A percentile compares a stretch with the other conserved stretches of the same genome.
phyloP scores from a whole-genome alignment of 2,888 invertebrate species.

The Watsonalla binaria region DNA sequence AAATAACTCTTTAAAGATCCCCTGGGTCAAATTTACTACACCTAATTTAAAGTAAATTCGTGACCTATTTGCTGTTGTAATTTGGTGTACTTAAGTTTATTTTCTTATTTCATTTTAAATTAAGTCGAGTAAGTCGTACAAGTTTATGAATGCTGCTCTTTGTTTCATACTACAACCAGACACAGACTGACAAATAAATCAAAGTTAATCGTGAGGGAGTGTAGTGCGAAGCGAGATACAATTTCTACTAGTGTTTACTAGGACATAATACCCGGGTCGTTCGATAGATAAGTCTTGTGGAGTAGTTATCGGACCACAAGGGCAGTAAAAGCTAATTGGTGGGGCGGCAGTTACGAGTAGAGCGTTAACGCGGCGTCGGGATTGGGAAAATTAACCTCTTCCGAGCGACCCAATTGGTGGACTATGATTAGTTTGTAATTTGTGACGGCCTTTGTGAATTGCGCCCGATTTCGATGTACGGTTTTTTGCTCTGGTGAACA shows the following conservation, averaged over 20 bases:
- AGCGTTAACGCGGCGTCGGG: slow-evolving; percentile 52
- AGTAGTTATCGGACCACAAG: slow-evolving; percentile 69
- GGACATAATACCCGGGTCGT: slow-evolving; percentile 50
- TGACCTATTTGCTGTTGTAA: too few relatives aligned
- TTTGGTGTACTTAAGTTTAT: too few relatives aligned
- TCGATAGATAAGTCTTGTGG: slow-evolving; percentile 64
- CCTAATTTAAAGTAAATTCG: too few relatives aligned
- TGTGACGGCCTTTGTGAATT: slow-evolving; percentile 46
- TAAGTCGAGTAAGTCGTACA: too few relatives aligned
- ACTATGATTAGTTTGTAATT: slow-evolving; percentile 71
- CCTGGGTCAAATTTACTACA: too few relatives aligned
- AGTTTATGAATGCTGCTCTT: too few relatives aligned
- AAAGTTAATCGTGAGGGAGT: neutral
- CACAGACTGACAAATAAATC: neutral
- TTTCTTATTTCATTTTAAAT: too few relatives aligned
- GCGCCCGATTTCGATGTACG: slow-evolving; percentile 30
- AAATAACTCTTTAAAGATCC: too few relatives aligned
- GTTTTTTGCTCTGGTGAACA: slow-evolving; percentile 29
- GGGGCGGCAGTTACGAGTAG: slow-evolving; percentile 55
- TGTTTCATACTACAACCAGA: neutral
- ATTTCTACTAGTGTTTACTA: slow-evolving; percentile 46
- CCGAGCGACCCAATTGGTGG: slow-evolving; percentile 61
- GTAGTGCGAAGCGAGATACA: slow-evolving; percentile 22
- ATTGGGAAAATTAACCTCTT: slow-evolving; percentile 72
- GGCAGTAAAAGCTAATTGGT: slow-evolving; percentile 74